These are phyloP conservation scores for Sebastes minor DNA, from an alignment of 2,797 vertebrate genomes.

Conservation along the genomic window DNA sequence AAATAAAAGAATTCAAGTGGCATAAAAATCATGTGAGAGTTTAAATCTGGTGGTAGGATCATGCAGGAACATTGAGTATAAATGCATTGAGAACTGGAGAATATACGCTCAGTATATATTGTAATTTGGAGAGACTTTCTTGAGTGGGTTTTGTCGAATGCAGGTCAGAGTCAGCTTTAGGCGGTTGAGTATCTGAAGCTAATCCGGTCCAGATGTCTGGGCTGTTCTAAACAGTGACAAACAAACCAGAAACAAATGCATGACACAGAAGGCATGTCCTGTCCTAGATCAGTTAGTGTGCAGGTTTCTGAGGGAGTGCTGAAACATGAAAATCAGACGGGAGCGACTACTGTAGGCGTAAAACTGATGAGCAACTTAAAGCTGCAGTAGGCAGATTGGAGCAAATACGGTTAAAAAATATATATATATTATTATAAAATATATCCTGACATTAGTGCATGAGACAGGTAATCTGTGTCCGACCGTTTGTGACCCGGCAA, in stretches of 20 bases:
- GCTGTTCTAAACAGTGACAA: constrained; percentile 38
- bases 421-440: too few relatives aligned
- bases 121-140: background rate
- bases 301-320: background rate
- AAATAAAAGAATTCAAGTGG: background rate
- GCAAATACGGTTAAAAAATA: too few relatives aligned
- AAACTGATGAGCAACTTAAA: background rate
- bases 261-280: background rate
- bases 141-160: background rate
- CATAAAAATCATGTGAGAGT: background rate
- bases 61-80: background rate
- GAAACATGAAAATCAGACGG: background rate
- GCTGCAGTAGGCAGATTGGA: too few relatives aligned
- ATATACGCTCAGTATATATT: background rate
- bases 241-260: constrained; percentile 42
- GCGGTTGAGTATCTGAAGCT: background rate
- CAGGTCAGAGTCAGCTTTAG: background rate
- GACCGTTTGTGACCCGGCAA: too few relatives aligned
- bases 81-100: background rate
- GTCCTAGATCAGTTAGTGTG: background rate
- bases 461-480: too few relatives aligned
- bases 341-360: background rate
- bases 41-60: background rate
- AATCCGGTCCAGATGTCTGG: constrained; percentile 58
- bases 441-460: too few relatives aligned